Evolutionary conservation across 2,113 vertebrate species (phyloP).

Genomic region (Thinocorus orbignyianus): DNA sequence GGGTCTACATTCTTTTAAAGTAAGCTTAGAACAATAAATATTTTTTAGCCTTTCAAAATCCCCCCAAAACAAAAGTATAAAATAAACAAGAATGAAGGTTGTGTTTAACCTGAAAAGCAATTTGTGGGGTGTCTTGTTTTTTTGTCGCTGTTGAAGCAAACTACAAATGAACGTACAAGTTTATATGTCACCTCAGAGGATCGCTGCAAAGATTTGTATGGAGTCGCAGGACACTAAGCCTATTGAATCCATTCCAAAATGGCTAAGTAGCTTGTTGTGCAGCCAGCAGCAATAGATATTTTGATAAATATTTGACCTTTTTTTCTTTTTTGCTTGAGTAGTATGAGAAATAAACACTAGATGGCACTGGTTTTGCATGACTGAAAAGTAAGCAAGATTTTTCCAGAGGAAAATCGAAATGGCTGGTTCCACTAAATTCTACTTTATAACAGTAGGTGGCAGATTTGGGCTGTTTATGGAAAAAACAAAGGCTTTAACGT

Average conservation of each 20-base stretch:
- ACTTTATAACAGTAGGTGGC: conserved; percentile 71
- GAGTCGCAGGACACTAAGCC: not conserved
- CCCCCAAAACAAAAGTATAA: not conserved
- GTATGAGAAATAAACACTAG: conserved; percentile 46
- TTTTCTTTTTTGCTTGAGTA: not conserved
- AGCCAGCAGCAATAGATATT: conserved; percentile 38
- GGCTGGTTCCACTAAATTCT: not conserved
- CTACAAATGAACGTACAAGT: not conserved
- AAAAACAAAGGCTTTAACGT: not conserved
- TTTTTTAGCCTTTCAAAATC: not conserved
- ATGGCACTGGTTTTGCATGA: conserved; percentile 72
- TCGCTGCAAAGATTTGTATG: not conserved
- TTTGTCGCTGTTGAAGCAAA: not conserved
- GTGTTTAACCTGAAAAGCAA: not conserved
- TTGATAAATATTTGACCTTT: not conserved
- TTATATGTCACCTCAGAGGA: not conserved
- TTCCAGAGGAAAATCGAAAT: not conserved
- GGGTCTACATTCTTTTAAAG: not conserved
- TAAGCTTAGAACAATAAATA: not conserved
- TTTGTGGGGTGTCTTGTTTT: not conserved
- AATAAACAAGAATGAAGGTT: not conserved
- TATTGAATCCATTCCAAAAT: conserved; percentile 35
- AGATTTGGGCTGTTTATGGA: conserved; percentile 71
- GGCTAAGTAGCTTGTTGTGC: conserved; percentile 21
- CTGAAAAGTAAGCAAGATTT: not conserved